Conservation (phyloP, 2,113 vertebrate species). For the Sphaerodactylus townsendi region DNA sequence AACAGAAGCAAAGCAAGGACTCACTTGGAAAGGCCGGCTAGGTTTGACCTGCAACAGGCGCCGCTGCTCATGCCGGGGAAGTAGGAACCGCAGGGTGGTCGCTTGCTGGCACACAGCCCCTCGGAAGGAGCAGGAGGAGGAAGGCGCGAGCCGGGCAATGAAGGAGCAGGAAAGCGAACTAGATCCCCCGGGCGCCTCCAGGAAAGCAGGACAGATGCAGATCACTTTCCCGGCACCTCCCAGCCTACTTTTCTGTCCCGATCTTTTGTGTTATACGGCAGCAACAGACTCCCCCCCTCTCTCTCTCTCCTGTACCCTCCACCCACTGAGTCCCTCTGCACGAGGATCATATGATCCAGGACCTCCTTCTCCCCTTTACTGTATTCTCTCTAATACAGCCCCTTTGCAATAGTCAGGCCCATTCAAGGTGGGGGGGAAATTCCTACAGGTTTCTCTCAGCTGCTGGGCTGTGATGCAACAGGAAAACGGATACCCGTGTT, state of each 20-base stretch:
- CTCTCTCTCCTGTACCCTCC: slow-evolving; percentile 59
- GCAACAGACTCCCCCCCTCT: slow-evolving; percentile 49
- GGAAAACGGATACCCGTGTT: slow-evolving; percentile 3
- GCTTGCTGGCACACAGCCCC: slow-evolving; percentile 50
- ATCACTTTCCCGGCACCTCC: slow-evolving; percentile 70
- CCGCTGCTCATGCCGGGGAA: slow-evolving; percentile 78
- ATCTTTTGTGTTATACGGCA: slow-evolving; percentile 53
- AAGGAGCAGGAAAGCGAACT: slow-evolving; percentile 45
- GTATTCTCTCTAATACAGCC: slow-evolving; percentile 80
- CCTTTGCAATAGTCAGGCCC: slow-evolving; percentile 42
- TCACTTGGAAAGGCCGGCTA: slow-evolving; percentile 81
- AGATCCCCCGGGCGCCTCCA: too few species aligned
- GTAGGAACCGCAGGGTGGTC: slow-evolving; percentile 30
- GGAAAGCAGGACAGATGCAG: slow-evolving; percentile 53
- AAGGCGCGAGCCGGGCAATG: slow-evolving; percentile 66
- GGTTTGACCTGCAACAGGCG: slow-evolving; percentile 73
- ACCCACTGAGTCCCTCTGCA: slow-evolving; percentile 59
- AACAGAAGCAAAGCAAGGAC: slow-evolving; percentile 52
- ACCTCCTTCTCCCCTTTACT: slow-evolving; percentile 58
- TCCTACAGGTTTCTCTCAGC: slow-evolving; percentile 45
- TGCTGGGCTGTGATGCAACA: neutral
- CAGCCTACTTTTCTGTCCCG: slow-evolving; percentile 71
- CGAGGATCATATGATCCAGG: slow-evolving; percentile 67
- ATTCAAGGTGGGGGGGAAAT: neutral
- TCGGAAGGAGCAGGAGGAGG: slow-evolving; percentile 48